Conservation (phyloP, 2,113 vertebrate genomes). For the Colaptes auratus region DNA sequence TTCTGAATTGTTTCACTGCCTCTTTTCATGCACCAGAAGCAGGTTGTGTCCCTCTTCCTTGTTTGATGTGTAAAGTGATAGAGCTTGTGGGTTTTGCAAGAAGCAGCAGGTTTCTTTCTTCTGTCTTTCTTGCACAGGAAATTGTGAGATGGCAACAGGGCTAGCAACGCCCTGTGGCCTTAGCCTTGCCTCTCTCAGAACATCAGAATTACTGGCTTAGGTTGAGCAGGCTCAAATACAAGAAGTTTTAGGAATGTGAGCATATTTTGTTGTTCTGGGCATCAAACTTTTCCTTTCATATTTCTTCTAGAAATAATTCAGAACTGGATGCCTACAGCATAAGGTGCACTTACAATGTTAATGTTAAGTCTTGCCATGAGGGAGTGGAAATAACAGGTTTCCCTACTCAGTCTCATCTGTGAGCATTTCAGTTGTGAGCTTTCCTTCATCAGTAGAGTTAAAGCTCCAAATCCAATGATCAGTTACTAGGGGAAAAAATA, state of each 20-base stretch:
- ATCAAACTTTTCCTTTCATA: background rate
- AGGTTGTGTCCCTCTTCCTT: background rate
- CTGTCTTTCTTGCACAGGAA: conserved; percentile 9
- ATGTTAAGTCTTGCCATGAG: background rate
- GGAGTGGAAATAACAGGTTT: background rate
- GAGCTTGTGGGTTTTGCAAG: background rate
- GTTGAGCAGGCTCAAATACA: background rate
- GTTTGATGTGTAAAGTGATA: background rate
- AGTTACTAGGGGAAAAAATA: background rate
- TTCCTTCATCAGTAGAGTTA: background rate
- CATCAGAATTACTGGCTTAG: background rate
- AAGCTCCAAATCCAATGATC: background rate
- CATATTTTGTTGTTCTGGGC: background rate
- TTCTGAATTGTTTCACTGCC: background rate
- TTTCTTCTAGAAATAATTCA: background rate
- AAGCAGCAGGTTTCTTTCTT: background rate
- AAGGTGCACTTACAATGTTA: background rate
- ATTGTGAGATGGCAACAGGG: background rate
- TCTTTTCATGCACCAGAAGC: background rate
- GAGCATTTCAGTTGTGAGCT: background rate
- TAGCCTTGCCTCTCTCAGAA: background rate
- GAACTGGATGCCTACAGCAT: background rate
- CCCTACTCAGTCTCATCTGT: background rate
- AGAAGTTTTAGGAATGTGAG: background rate
- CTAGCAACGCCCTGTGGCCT: background rate